Conservation (phyloP, 2,113 vertebrate genomes). For the Platanista minor region DNA sequence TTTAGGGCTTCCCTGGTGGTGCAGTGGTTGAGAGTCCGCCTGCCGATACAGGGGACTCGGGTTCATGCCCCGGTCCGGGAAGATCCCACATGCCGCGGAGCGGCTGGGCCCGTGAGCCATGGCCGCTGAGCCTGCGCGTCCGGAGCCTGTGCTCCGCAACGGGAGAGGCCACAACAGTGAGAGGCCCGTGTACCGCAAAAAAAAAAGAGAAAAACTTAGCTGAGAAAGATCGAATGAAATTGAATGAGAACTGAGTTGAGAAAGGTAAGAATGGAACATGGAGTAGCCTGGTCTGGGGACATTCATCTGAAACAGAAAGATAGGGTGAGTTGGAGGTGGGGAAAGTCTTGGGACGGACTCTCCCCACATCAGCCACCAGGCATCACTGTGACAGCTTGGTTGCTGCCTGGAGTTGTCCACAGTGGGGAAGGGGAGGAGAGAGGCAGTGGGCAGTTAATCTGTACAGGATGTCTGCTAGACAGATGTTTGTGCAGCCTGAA, state of each 20-base stretch:
- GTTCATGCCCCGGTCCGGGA: too few relatives aligned
- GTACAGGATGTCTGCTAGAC: slow-evolving; percentile 62
- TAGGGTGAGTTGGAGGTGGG: background rate
- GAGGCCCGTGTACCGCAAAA: too few relatives aligned
- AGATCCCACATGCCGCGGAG: too few relatives aligned
- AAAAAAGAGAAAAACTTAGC: background rate
- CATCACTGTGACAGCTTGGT: too few relatives aligned
- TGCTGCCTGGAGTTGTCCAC: background rate
- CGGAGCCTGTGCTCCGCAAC: too few relatives aligned
- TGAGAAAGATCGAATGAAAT: background rate
- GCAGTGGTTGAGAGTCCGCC: too few relatives aligned
- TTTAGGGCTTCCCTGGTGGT: background rate
- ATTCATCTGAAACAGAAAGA: background rate
- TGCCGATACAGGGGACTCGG: too few relatives aligned
- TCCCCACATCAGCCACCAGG: background rate
- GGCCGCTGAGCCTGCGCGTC: too few relatives aligned
- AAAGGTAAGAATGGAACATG: background rate
- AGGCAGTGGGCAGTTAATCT: background rate
- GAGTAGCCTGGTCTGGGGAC: background rate
- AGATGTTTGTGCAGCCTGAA: background rate
- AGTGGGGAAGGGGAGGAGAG: background rate
- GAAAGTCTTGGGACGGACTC: background rate
- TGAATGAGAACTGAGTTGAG: background rate
- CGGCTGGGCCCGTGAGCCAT: too few relatives aligned
- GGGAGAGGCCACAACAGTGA: too few relatives aligned